A percentile compares a stretch with the other conserved stretches of the same genome.
Evolutionary conservation across 2,797 vertebrate species (phyloP).

Genomic region (Urosaurus nigricauda): DNA sequence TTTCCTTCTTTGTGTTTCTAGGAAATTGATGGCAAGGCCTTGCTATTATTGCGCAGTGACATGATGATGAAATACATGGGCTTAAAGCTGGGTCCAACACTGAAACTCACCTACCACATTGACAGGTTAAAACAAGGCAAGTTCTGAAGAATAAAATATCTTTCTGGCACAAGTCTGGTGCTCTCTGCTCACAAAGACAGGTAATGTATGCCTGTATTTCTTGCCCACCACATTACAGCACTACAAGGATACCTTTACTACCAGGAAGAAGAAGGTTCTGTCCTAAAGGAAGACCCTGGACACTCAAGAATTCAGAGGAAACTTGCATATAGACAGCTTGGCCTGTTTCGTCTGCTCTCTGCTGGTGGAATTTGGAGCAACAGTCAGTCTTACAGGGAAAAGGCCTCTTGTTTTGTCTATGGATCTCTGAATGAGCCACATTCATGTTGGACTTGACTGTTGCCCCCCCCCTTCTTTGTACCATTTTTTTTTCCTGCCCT

Average conservation of each 20-base stretch:
- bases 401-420: background rate
- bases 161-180: conserved; percentile 31
- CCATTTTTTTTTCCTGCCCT: accelerated
- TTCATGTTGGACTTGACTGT: accelerated
- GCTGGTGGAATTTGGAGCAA: accelerated
- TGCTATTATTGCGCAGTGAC: conserved; percentile 94
- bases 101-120: conserved; percentile 97
- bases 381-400: background rate
- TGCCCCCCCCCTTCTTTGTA: background rate
- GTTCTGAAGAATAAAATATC: conserved; percentile 74
- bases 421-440: background rate
- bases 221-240: conserved; percentile 20
- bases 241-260: background rate
- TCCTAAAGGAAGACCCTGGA: background rate
- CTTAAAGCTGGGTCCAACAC: conserved; percentile 95
- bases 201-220: conserved; percentile 54
- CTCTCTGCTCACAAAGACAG: conserved; percentile 48
- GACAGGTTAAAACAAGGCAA: conserved; percentile 95
- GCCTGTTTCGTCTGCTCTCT: background rate
- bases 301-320: accelerated
- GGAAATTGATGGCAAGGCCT: conserved; percentile 98
- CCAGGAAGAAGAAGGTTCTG: background rate
- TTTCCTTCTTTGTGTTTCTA: conserved; percentile 62
- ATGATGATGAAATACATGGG: conserved; percentile 99
- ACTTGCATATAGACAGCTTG: accelerated